Evolutionary conservation across 1,140 invertebrate species (phyloP).

Genomic region (Pseudomyrmex flavicornis): DNA sequence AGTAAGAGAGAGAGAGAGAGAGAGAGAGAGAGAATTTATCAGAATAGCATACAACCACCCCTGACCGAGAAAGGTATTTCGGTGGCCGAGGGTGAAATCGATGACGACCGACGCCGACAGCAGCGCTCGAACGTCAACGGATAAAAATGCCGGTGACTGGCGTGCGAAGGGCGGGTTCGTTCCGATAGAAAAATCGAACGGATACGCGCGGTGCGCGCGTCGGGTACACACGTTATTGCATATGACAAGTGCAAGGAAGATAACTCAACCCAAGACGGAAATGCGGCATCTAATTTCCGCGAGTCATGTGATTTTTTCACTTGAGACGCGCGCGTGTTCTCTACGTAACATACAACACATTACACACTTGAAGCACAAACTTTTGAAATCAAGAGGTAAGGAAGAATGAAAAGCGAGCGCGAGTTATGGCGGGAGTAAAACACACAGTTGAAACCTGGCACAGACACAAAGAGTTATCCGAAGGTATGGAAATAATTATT

Average conservation of each 20-base stretch:
- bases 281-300: constrained; percentile 52
- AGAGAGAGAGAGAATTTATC: not conserved
- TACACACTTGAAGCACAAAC: constrained; percentile 1
- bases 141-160: constrained; percentile 47
- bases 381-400: not conserved
- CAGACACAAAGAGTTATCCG: constrained; percentile 8
- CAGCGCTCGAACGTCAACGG: constrained; percentile 40
- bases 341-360: too few relatives aligned
- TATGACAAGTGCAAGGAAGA: constrained; percentile 49
- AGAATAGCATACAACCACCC: not conserved
- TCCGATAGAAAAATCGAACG: constrained; percentile 54
- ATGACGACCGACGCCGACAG: constrained; percentile 21
- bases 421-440: not conserved
- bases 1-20: too few relatives aligned
- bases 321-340: constrained; percentile 27
- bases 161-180: constrained; percentile 43
- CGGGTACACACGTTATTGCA: constrained; percentile 2
- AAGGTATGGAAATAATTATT: constrained; percentile 46
- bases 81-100: constrained; percentile 20
- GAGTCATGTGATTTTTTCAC: constrained; percentile 36
- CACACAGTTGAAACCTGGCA: too few relatives aligned
- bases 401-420: not conserved
- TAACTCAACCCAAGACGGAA: constrained; percentile 34
- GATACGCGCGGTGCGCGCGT: constrained; percentile 20
- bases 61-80: constrained; percentile 30